Percentiles rank a stretch among this genome's conserved stretches.
Conservation (phyloP, 2,888 invertebrate species). For the Creontiades dilutus region DNA sequence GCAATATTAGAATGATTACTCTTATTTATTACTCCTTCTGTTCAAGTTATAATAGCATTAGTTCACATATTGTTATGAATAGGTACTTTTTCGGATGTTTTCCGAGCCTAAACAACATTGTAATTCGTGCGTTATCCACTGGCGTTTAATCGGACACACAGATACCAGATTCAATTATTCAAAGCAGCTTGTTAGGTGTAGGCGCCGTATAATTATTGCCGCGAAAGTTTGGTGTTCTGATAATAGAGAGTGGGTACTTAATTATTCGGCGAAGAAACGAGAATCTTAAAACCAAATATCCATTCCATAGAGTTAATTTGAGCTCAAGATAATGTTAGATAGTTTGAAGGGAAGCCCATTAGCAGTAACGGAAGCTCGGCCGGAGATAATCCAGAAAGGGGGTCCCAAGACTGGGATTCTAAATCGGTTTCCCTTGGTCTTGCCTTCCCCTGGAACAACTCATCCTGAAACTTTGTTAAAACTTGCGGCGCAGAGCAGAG, state of each 20-base stretch:
- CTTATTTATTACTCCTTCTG: too few relatives aligned
- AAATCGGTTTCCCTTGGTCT: constrained; percentile 53
- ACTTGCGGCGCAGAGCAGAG: constrained; percentile 37
- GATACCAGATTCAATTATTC: too few relatives aligned
- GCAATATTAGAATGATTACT: too few relatives aligned
- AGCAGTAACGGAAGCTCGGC: constrained; percentile 53
- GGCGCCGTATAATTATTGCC: too few relatives aligned
- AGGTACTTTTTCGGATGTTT: too few relatives aligned
- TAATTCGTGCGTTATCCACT: too few relatives aligned
- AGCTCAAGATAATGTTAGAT: constrained; percentile 43
- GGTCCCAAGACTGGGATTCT: constrained; percentile 34
- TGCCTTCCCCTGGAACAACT: constrained; percentile 37
- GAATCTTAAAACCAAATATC: background rate
- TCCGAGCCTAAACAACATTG: too few relatives aligned
- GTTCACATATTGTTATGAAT: too few relatives aligned
- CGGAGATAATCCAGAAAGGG: constrained; percentile 59
- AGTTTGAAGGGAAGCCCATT: constrained; percentile 55
- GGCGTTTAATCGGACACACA: too few relatives aligned
- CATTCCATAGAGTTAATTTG: constrained; percentile 25
- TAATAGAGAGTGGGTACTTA: background rate
- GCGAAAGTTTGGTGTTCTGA: too few relatives aligned
- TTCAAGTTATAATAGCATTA: too few relatives aligned
- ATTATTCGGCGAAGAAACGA: background rate
- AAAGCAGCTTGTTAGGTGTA: too few relatives aligned
- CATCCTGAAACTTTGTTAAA: constrained; percentile 59